Conservation (phyloP, 2,113 vertebrate genomes). For the Edolisoma coerulescens region DNA sequence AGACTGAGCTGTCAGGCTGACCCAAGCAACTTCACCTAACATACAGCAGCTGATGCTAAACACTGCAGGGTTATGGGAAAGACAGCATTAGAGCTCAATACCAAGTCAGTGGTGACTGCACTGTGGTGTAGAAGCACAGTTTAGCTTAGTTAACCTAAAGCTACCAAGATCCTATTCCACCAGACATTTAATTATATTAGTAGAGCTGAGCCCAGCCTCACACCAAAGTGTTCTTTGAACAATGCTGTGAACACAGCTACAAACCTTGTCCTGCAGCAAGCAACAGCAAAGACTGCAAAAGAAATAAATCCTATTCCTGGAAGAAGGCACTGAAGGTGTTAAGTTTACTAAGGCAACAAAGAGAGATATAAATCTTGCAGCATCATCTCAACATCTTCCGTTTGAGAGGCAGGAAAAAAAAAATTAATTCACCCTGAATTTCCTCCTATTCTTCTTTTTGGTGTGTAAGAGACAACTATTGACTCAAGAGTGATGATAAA, state of each 20-base stretch:
- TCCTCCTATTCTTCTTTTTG: background rate
- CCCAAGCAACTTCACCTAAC: background rate
- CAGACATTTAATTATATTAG: background rate
- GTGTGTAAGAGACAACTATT: background rate
- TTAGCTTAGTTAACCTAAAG: background rate
- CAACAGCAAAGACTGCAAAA: background rate
- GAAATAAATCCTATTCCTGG: background rate
- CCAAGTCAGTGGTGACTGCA: background rate
- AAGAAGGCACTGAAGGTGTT: background rate
- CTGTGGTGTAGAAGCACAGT: background rate
- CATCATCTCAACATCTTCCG: background rate
- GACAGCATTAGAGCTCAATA: fast-evolving
- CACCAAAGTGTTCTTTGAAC: background rate
- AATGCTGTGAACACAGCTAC: background rate
- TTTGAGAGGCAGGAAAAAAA: background rate
- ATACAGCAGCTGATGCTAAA: background rate
- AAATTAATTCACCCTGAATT: background rate
- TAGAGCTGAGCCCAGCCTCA: background rate
- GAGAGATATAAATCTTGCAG: background rate
- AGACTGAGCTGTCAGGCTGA: background rate
- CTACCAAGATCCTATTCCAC: background rate
- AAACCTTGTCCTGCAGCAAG: background rate
- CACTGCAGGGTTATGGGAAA: background rate
- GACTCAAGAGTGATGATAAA: background rate
- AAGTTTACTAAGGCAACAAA: background rate